These are phyloP conservation scores for Drosophila differens DNA, from an alignment of 2,888 invertebrate species.

Conservation along the genomic window DNA sequence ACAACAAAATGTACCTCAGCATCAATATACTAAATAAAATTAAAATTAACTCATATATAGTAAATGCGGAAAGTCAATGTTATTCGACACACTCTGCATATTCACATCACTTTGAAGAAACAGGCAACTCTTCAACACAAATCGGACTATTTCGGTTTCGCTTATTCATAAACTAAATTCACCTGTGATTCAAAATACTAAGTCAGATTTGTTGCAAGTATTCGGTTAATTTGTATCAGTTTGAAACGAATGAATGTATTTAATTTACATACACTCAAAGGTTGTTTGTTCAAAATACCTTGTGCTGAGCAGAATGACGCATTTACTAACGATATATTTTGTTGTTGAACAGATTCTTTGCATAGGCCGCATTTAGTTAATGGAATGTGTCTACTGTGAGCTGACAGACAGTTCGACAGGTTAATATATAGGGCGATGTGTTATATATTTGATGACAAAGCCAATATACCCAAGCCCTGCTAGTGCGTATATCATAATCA, in stretches of 20 bases:
- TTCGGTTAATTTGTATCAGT: background rate
- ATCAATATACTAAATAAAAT: background rate
- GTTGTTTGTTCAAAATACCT: conserved; percentile 4
- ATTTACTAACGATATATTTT: conserved; percentile 7
- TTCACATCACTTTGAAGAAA: background rate
- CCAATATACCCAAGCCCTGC: conserved; percentile 46
- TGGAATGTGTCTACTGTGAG: conserved; percentile 6
- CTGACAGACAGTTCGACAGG: conserved; percentile 35
- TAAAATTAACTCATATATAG: background rate
- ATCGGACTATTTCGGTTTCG: background rate
- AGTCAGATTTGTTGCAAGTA: background rate
- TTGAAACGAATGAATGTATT: background rate
- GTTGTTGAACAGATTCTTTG: background rate
- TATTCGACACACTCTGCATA: background rate
- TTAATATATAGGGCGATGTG: background rate
- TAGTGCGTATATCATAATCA: conserved; percentile 58
- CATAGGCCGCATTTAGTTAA: conserved; percentile 8
- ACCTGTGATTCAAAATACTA: background rate
- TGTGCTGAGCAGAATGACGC: background rate
- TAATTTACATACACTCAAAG: background rate
- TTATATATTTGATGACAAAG: conserved; percentile 41
- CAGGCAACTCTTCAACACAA: background rate
- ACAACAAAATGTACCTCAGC: background rate
- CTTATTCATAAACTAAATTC: background rate
- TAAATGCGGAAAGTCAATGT: background rate